These are phyloP conservation scores for Callinectes sapidus DNA, from an alignment of 2,888 invertebrate genomes.

Conservation along the genomic window DNA sequence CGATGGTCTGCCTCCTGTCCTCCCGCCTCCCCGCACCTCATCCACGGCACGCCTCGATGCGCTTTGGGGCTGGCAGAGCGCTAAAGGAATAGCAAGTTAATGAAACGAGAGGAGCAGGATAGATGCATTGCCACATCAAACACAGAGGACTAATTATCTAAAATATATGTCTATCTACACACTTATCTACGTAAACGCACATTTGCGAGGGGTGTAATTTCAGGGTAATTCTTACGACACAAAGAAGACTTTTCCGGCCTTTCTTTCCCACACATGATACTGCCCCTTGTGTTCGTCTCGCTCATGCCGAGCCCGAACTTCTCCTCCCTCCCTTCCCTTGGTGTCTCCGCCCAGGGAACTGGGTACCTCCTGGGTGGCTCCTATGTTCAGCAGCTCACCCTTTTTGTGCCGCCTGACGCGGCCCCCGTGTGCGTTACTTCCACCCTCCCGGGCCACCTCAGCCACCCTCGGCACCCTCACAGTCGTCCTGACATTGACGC, in stretches of 20 bases:
- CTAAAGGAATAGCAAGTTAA: constrained; percentile 12
- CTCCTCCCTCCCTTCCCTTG: background rate
- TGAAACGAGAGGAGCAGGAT: background rate
- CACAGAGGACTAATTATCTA: background rate
- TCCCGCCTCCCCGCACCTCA: background rate
- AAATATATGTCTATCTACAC: background rate
- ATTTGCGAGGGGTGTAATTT: background rate
- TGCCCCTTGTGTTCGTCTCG: constrained; percentile 20
- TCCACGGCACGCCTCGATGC: constrained; percentile 26
- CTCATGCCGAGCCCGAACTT: background rate
- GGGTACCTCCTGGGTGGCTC: constrained; percentile 31
- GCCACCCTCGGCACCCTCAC: background rate
- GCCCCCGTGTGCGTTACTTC: background rate
- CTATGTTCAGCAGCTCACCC: constrained; percentile 21
- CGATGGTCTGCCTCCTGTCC: background rate
- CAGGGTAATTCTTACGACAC: background rate
- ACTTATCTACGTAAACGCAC: background rate
- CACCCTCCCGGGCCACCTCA: background rate
- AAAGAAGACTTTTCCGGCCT: constrained; percentile 24
- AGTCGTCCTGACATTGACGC: constrained; percentile 22
- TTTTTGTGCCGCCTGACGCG: constrained; percentile 28
- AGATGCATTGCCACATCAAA: background rate
- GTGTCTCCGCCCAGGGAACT: background rate
- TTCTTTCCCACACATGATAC: constrained; percentile 33
- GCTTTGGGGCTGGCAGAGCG: background rate